Percentiles rank a stretch among this genome's conserved stretches.
These are phyloP conservation scores for Ochropleura leucogaster DNA, from an alignment of 2,888 invertebrate genomes.

Conservation along the genomic window DNA sequence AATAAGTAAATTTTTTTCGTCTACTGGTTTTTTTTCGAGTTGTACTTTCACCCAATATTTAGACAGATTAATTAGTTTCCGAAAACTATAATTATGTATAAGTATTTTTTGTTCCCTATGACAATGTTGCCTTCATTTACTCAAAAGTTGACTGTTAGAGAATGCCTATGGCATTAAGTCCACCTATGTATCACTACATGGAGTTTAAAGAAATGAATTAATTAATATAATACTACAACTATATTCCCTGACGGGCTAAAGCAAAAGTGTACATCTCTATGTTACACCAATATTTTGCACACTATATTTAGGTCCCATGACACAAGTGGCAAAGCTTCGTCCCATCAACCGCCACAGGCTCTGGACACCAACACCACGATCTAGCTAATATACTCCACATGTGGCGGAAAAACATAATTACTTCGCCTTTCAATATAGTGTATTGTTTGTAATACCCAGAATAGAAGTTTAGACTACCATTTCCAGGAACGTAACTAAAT, in stretches of 20 bases:
- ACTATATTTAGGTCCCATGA: background rate
- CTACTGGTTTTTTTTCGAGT: no score
- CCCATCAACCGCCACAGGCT: background rate
- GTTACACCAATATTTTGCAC: background rate
- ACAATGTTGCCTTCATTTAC: no score
- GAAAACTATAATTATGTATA: no score
- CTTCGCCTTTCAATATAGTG: conserved; percentile 11
- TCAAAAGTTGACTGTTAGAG: no score
- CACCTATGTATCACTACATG: no score
- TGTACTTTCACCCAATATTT: no score
- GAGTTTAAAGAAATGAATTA: no score
- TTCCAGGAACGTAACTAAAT: conserved; percentile 48
- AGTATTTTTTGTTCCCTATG: no score
- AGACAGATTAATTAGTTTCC: no score
- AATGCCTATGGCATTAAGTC: no score
- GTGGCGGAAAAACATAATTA: conserved; percentile 5
- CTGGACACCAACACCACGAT: background rate
- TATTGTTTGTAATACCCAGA: conserved; percentile 49
- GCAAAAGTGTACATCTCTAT: background rate
- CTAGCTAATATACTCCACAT: conserved; percentile 6
- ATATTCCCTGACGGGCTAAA: background rate
- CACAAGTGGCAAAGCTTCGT: background rate
- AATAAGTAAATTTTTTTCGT: no score
- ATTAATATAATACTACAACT: background rate
- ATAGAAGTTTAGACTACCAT: conserved; percentile 33